Base-by-base conservation (phyloP, 2,888 invertebrate species). In the Aphidoletes aphidimyza region DNA sequence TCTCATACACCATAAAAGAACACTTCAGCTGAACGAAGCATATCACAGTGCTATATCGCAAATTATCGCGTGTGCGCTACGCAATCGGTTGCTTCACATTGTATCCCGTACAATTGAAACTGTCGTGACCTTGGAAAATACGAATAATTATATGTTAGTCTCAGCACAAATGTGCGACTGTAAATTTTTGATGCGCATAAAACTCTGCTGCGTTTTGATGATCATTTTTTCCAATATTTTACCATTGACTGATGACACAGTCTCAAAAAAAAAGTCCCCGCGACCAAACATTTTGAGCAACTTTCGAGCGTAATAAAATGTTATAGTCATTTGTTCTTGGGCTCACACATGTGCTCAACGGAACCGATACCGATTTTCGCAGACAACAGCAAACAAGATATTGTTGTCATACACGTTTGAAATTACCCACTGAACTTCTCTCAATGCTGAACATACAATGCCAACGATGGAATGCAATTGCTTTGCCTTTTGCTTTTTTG, bases 11-110 rank as follows among this genome's bases (percentile, higher is more conserved):
- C 26, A 54, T 54, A 54, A 49, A 49, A 49, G 49, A 17, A 49
- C 49, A 49, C 49, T 49, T 49, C 17, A 11, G 26, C 54, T 5
- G 3, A 54, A 54, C 54, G 26, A 26, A 54, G 54, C 22, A 17
- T 54, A 54, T 54, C 22, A 54, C 49, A 49, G 49, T 30, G 69
- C 69, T 9, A 14, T 30, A 69, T 69, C 30, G 14, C 30, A 69
- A 69, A 69, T 69, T 30, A 69, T 54, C 30, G 30, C 69, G 34
- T 30, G 54, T 54, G 54, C 14, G 69, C 34, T 69, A 69, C 69
- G 30, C 14, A 69, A 26, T 19, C 2, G 1, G 3, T 26, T 54
- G 2, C 19, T 49, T 19, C 19, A 9, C 69, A 69, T n/a, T 9
- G 69, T 69, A 30, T 34, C 0, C n/a, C 54, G 54, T 30, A 22